These are phyloP conservation scores for Dreissena rostriformis DNA, from an alignment of 1,140 invertebrate species.

Conservation along the genomic window DNA sequence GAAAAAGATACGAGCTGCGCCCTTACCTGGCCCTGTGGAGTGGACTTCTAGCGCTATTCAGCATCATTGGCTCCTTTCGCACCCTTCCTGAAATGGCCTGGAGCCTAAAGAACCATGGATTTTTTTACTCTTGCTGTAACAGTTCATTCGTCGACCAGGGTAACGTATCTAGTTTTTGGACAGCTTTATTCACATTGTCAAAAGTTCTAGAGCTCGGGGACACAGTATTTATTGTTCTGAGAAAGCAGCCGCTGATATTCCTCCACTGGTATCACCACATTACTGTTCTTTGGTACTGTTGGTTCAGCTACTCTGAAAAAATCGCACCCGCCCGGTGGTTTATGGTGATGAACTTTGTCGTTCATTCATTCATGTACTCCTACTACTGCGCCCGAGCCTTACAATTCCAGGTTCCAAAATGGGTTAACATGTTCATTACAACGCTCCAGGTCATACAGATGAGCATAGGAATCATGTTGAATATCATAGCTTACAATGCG, in stretches of 20 bases:
- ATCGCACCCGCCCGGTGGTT: constrained; percentile 98
- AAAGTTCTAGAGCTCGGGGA: constrained; percentile 98
- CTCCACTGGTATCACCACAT: constrained; percentile 94
- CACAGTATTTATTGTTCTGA: constrained; percentile 97
- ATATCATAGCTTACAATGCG: constrained; percentile 89
- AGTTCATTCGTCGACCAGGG: constrained; percentile 74
- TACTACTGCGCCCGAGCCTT: constrained; percentile 97
- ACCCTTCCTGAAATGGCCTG: constrained; percentile 88
- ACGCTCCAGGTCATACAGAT: constrained; percentile 96
- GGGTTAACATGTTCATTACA: constrained; percentile 96
- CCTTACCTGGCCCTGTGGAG: constrained; percentile 95
- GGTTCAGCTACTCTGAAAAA: constrained; percentile 98
- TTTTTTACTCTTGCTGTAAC: constrained; percentile 96
- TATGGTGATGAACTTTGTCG: constrained; percentile 99
- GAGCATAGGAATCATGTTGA: constrained; percentile 95
- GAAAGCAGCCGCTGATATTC: constrained; percentile 99
- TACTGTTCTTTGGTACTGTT: constrained; percentile 93
- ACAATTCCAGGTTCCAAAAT: constrained; percentile 91
- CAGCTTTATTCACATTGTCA: constrained; percentile 93
- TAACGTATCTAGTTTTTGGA: constrained; percentile 89
- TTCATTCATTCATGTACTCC: constrained; percentile 98
- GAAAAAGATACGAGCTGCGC: constrained; percentile 93
- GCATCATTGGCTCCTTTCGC: constrained; percentile 92
- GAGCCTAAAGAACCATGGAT: constrained; percentile 91
- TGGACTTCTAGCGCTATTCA: constrained; percentile 94